Percentiles rank a stretch among this genome's conserved stretches.
Evolutionary conservation across 2,888 invertebrate genomes (phyloP).

Genomic region (Himalopsyche tibetana): DNA sequence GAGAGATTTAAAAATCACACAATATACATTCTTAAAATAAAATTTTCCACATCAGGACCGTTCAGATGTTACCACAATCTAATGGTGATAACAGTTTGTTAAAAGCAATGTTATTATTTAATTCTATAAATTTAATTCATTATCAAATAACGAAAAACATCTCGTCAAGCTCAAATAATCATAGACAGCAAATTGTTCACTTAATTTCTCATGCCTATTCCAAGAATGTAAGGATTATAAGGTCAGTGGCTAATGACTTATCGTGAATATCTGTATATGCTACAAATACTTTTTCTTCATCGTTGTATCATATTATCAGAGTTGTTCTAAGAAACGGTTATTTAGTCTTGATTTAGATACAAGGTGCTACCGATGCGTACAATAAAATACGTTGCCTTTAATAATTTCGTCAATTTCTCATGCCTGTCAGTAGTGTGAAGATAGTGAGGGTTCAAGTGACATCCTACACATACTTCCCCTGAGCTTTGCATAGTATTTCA

Average conservation of each 20-base stretch:
- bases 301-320: neutral
- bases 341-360: slow-evolving; percentile 11
- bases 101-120: too few species aligned
- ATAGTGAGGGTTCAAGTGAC: neutral
- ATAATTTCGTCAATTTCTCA: slow-evolving; percentile 55
- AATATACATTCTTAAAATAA: too few species aligned
- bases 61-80: too few species aligned
- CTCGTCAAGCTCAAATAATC: too few species aligned
- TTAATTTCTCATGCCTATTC: too few species aligned
- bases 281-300: neutral
- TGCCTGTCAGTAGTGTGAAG: slow-evolving; percentile 44
- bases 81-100: too few species aligned
- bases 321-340: neutral
- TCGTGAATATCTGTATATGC: neutral
- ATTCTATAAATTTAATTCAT: too few species aligned
- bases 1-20: too few species aligned
- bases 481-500: neutral
- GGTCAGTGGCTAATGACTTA: neutral
- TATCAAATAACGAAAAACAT: too few species aligned
- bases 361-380: neutral
- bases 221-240: neutral
- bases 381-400: slow-evolving; percentile 46
- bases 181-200: too few species aligned
- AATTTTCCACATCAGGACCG: too few species aligned
- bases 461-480: slow-evolving; percentile 37